phyloP scores from a whole-genome alignment of 64 coral and sea anemone genomes.

The Cladopsammia gracilis region DNA sequence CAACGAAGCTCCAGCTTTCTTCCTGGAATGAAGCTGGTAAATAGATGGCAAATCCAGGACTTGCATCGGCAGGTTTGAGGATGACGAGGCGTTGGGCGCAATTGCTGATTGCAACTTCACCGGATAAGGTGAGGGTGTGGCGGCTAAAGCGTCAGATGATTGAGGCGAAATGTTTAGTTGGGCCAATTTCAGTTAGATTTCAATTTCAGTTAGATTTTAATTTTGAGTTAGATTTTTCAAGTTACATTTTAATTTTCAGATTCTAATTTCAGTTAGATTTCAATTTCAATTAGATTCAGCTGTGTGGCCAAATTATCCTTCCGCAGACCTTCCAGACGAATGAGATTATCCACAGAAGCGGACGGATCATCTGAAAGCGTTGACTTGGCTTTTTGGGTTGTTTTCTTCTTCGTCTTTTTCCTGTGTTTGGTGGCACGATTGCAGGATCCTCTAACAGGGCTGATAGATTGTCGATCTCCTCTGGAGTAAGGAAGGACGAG shows the following conservation, averaged over 20 bases:
- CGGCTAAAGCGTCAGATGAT: background rate
- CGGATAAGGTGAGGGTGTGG: constrained; percentile 2
- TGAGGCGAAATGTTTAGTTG: background rate
- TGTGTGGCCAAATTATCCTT: background rate
- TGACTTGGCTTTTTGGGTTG: background rate
- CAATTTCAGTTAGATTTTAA: no score
- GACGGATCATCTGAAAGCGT: background rate
- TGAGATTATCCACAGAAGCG: background rate
- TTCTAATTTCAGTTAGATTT: background rate
- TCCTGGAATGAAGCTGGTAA: no score
- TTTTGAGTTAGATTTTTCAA: no score
- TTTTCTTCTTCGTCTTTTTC: background rate
- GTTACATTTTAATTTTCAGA: no score
- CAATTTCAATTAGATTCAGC: background rate
- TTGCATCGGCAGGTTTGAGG: background rate
- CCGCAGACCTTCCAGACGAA: background rate
- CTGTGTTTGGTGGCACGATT: background rate
- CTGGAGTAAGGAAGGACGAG: background rate
- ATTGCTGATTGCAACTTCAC: background rate
- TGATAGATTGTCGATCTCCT: background rate
- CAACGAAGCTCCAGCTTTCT: no score
- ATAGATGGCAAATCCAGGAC: background rate
- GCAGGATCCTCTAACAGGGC: background rate
- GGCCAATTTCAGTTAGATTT: background rate
- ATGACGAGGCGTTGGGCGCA: background rate